Conservation (phyloP, 1,140 invertebrate genomes). For the Chymomyza costata region DNA sequence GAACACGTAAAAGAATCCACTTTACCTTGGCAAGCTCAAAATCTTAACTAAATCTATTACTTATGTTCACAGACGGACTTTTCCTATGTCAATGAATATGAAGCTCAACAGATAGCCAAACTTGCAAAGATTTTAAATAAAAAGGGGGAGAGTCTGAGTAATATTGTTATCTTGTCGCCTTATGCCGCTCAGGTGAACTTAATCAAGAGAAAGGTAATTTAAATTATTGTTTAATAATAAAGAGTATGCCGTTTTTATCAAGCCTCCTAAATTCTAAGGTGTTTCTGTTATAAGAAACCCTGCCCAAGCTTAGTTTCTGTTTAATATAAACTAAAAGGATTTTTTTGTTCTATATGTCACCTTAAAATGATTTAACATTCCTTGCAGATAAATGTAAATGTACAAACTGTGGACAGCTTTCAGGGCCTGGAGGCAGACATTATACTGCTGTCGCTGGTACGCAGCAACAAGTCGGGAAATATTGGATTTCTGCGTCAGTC, state of each 20-base stretch:
- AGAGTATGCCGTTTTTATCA: too few species aligned
- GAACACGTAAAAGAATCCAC: too few species aligned
- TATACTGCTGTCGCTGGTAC: slow-evolving; percentile 87
- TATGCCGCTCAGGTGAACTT: slow-evolving; percentile 79
- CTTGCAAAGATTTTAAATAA: slow-evolving; percentile 79
- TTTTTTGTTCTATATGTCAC: too few species aligned
- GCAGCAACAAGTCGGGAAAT: slow-evolving; percentile 81
- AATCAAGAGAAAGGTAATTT: slow-evolving; percentile 15
- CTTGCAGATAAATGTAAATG: slow-evolving; percentile 78
- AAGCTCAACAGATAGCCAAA: slow-evolving; percentile 78
- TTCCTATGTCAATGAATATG: slow-evolving; percentile 79
- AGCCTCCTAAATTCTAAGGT: too few species aligned
- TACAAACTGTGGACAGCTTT: slow-evolving; percentile 85
- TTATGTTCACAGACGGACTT: slow-evolving; percentile 59
- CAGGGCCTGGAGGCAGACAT: slow-evolving; percentile 92
- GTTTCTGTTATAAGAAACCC: too few species aligned
- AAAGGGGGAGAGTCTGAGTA: slow-evolving; percentile 78
- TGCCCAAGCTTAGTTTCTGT: too few species aligned
- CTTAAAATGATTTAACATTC: slow-evolving; percentile 7
- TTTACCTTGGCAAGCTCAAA: too few species aligned
- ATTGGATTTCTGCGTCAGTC: slow-evolving; percentile 86
- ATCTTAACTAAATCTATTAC: too few species aligned
- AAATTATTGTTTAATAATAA: not conserved
- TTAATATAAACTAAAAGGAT: too few species aligned
- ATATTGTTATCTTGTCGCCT: slow-evolving; percentile 82